Base-by-base conservation (phyloP, 2,797 vertebrate species). In the Aselliscus stoliczkanus region DNA sequence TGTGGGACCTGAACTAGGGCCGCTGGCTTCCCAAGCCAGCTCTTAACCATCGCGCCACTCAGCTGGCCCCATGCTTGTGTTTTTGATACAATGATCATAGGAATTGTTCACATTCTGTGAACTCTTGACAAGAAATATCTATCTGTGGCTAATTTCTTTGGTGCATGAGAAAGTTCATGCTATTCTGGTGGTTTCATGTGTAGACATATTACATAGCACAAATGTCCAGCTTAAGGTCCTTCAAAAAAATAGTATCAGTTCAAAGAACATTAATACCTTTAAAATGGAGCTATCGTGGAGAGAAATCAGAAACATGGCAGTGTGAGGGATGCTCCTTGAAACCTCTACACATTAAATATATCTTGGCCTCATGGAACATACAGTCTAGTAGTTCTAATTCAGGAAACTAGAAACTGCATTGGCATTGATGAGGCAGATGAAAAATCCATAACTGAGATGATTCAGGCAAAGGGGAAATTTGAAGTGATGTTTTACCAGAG, bases 131-230 rank as follows among this genome's bases (percentile, higher is more conserved):
- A 93, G 93, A 86, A 75, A 94, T 90, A 25, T 92, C 52, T 34
- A 69, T 62, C 47, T 96, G 20, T 88, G 83, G 94, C 94, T 96
- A 94, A 64, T 95, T 98, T 56, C 88, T 2, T 0, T 88, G 15
- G 65, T 94, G 96, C 25, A 23, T 93, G 58, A 93, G 82, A 85
- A 96, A 34, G 91, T 7, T 18, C 69, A 23, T 86, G 9, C 42
- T 13, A 0, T 69, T 76, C 65, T 77, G 21, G 56, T 96, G 50
- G n/a, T 18, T 97, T 92, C 84, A 83, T 94, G 69, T 65, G 29
- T 87, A 95, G 92, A 93, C 8, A 44, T 5, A 52, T 84, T 69
- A 85, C 42, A 44, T 2, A 10, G 27, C 1, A 14, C 7, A 92
- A 85, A 69, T 73, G 15, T 54, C 10, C 62, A 72, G 20, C 20